Base-by-base conservation (phyloP, 2,797 vertebrate genomes). In the Etheostoma perlongum region DNA sequence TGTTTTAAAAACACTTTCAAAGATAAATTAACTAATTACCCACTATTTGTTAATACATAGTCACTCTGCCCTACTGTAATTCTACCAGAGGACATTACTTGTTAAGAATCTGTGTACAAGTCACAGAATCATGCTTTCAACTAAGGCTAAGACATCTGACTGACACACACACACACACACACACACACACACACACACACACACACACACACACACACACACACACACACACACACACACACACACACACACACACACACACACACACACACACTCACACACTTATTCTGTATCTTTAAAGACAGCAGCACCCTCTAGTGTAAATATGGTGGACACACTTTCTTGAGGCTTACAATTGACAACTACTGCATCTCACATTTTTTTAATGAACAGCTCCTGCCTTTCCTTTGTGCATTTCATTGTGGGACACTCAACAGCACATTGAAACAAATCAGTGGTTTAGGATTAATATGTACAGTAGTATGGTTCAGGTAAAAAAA, bases 221-320 rank as follows among this genome's bases (percentile, higher is more conserved):
- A 59, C 57, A 6, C 42, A 44, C 42, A 44, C 42, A 44, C 42
- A 44, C 42, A 44, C 42, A 44, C 42, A 44, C 42, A 44, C 42
- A 44, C 47, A 54, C 23, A 54, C 23, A 27, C 52, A 16, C 52
- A 27, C 14, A 11, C 0, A n/a, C 25, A 46, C 6, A 44, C 42
- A 44, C 42, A 44, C 42, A 44, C 47, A 54, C 23, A 54, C 23
- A 27, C 23, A 16, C 52, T 16, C 14, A 11, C 0, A n/a, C 25
- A 46, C 6, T 33, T 33, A 33, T 33, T 33, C 33, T 10, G 40
- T 42, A 0, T 42, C 11, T 51, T 72, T 19, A 67, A 19, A 74
- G 71, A 18, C 65, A 67, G 21, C 62, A 85, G 72, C 70, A 0
- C 81, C 60, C 67, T 87, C 91, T 88, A 73, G 70, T 85, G 90